phyloP scores from a whole-genome alignment of 2,888 invertebrate species.

The Mythimna albipuncta region DNA sequence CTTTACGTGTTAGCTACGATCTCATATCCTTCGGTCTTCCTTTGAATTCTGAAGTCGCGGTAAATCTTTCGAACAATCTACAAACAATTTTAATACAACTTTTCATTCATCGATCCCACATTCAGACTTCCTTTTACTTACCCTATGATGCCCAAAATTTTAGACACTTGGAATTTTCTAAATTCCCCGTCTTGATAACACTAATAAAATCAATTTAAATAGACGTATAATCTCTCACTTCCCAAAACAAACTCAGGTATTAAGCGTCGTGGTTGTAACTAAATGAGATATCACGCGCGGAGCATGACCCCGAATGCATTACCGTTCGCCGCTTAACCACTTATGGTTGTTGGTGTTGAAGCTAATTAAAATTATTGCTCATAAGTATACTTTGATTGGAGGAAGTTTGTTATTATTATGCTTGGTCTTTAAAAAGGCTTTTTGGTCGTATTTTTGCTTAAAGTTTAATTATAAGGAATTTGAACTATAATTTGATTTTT shows the following conservation, averaged over 20 bases:
- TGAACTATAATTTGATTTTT: too few relatives aligned
- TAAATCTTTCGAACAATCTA: too few relatives aligned
- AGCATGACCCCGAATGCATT: conserved; percentile 56
- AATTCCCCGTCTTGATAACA: not conserved
- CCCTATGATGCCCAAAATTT: too few relatives aligned
- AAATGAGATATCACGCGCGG: conserved; percentile 53
- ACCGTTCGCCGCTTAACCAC: conserved; percentile 16
- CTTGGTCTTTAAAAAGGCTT: not conserved
- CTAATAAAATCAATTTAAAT: not conserved
- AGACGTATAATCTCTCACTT: not conserved
- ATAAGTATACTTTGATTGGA: conserved; percentile 16
- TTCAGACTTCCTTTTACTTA: not conserved
- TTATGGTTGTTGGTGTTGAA: conserved; percentile 32
- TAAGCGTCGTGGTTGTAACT: conserved; percentile 20
- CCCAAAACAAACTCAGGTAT: conserved; percentile 20
- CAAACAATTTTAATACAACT: too few relatives aligned
- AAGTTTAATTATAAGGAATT: too few relatives aligned
- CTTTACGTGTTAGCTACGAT: too few relatives aligned
- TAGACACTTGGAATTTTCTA: not conserved
- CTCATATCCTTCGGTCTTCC: too few relatives aligned
- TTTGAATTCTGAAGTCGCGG: too few relatives aligned
- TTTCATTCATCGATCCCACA: too few relatives aligned
- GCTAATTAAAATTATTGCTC: conserved; percentile 52
- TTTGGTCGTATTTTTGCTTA: not conserved
- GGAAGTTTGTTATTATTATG: not conserved